These are phyloP conservation scores for Ramphastos sulfuratus DNA, from an alignment of 2,113 vertebrate genomes.

Conservation along the genomic window DNA sequence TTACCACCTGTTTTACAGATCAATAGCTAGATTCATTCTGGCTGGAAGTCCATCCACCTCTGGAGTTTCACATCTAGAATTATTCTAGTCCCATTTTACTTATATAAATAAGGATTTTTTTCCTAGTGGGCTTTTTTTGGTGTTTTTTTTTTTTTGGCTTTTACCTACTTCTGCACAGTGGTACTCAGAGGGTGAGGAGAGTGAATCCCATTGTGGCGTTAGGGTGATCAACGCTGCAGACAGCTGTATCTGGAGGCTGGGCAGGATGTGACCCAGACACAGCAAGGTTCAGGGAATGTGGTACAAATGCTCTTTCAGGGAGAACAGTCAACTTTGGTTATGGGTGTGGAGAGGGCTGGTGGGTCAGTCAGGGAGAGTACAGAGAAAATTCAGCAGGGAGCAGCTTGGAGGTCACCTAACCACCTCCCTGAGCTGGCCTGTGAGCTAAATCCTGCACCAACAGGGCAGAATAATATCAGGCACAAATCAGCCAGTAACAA, in stretches of 20 bases:
- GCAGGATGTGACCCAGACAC: neutral
- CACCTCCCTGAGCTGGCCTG: fast-evolving
- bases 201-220: neutral
- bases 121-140: no score
- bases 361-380: neutral
- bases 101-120: neutral
- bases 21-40: neutral
- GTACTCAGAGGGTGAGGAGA: neutral
- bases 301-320: neutral
- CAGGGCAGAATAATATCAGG: neutral
- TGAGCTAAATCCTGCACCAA: neutral
- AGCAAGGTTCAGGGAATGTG: fast-evolving
- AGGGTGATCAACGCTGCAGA: neutral
- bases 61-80: neutral
- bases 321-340: neutral
- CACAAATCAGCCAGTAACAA: neutral
- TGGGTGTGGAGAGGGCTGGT: neutral
- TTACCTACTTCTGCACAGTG: neutral
- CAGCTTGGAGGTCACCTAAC: neutral
- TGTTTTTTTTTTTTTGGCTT: neutral
- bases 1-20: neutral
- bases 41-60: neutral
- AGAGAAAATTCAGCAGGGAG: neutral
- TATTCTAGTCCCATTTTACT: neutral
- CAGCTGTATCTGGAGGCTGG: fast-evolving